These are phyloP conservation scores for Arnoldichthys spilopterus DNA, from an alignment of 2,797 vertebrate species.

Conservation along the genomic window DNA sequence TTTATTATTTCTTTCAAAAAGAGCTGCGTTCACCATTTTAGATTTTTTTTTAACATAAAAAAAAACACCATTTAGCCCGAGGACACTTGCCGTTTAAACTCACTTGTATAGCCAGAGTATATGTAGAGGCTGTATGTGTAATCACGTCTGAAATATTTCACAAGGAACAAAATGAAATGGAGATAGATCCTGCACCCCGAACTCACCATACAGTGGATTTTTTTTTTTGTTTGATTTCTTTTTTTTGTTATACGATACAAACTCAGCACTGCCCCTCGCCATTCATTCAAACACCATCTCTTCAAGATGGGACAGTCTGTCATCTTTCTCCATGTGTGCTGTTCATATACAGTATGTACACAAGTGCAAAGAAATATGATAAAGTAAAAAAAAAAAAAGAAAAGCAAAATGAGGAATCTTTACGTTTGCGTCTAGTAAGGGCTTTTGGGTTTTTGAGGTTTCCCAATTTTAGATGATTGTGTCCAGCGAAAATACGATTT, in stretches of 20 bases:
- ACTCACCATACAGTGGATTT: not conserved
- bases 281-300: constrained; percentile 19
- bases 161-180: not conserved
- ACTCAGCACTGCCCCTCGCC: not conserved
- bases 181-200: not conserved
- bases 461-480: no score
- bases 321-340: constrained; percentile 2
- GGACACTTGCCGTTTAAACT: constrained; percentile 19
- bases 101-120: constrained; percentile 13
- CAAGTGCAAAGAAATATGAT: constrained; percentile 67
- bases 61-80: constrained; percentile 24
- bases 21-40: constrained; percentile 30
- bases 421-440: constrained; percentile 1
- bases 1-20: not conserved
- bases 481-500: not conserved
- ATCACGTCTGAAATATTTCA: constrained; percentile 22
- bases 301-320: not conserved
- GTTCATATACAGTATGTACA: constrained; percentile 78
- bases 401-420: not conserved
- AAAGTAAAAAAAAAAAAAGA: constrained; percentile 8
- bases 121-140: constrained; percentile 20
- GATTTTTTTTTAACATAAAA: not conserved
- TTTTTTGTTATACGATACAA: constrained; percentile 15
- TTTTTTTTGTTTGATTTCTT: not conserved
- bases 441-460: no score